A percentile compares a stretch with the other conserved stretches of the same genome.
phyloP scores from a whole-genome alignment of 2,888 invertebrate genomes.

The Smittia sp. region DNA sequence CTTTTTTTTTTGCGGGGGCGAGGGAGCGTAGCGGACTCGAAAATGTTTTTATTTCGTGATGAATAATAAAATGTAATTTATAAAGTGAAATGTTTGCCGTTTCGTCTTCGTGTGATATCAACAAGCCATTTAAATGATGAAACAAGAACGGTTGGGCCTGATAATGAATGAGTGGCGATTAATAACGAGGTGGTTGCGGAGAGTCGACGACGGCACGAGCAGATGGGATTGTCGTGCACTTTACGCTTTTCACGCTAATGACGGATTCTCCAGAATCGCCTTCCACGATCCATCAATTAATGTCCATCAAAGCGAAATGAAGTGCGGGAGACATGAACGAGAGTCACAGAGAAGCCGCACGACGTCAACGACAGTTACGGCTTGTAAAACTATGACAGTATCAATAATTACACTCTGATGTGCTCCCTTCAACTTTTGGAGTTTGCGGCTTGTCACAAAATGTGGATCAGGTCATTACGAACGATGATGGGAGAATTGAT shows the following conservation, averaged over 20 bases:
- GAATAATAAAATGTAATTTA: constrained; percentile 6
- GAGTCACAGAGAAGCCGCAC: neutral
- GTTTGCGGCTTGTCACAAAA: neutral
- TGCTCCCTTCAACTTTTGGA: neutral
- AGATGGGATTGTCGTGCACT: constrained; percentile 3
- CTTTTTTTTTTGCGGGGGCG: no score
- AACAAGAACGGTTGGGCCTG: neutral
- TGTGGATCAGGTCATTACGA: neutral
- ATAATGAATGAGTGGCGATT: constrained; percentile 12
- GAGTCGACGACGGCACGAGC: neutral
- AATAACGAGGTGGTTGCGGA: neutral
- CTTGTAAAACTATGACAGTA: neutral
- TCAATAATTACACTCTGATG: neutral
- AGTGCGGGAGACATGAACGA: no score
- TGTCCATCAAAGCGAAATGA: neutral
- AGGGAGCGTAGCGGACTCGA: neutral
- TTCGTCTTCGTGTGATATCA: no score
- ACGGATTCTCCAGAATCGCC: neutral
- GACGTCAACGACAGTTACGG: constrained; percentile 12
- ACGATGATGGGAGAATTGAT: constrained; percentile 18
- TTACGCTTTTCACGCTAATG: neutral
- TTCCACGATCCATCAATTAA: neutral
- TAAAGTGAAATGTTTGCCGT: neutral
- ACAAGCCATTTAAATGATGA: neutral
- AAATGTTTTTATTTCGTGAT: neutral